A percentile compares a stretch with the other conserved stretches of the same genome.
Evolutionary conservation across 2,888 invertebrate species (phyloP).

Genomic region (Caenorhabditis becei): DNA sequence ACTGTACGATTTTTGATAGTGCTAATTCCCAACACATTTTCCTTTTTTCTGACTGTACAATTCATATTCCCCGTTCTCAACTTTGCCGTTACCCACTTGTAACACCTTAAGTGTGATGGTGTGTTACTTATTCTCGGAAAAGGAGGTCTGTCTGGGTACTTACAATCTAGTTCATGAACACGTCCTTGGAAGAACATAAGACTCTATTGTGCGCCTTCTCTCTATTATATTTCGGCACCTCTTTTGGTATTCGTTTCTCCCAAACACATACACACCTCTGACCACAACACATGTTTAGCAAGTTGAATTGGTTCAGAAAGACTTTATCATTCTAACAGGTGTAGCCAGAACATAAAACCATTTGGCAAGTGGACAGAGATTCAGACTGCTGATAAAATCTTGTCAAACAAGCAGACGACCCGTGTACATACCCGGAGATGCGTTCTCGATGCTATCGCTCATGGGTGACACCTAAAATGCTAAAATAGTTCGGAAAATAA

Average conservation of each 20-base stretch:
- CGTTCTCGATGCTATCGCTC: neutral
- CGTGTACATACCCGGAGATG: neutral
- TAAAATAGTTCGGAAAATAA: too few species aligned
- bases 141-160: slow-evolving; percentile 20
- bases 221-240: slow-evolving; percentile 44
- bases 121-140: slow-evolving; percentile 11
- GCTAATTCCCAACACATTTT: slow-evolving; percentile 13
- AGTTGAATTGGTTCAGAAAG: too few species aligned
- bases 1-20: slow-evolving; percentile 16
- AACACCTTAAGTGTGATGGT: slow-evolving; percentile 37
- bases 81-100: slow-evolving; percentile 36
- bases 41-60: neutral
- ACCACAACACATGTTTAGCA: neutral
- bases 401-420: slow-evolving; percentile 29
- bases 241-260: neutral
- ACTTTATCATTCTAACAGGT: slow-evolving; percentile 14
- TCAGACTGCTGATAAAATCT: slow-evolving; percentile 38
- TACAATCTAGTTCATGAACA: slow-evolving; percentile 56
- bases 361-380: slow-evolving; percentile 39
- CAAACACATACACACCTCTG: neutral
- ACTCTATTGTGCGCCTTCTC: slow-evolving; percentile 39
- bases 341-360: slow-evolving; percentile 29
- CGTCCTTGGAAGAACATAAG: slow-evolving; percentile 52
- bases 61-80: neutral
- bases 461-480: neutral